These are phyloP conservation scores for Phyllotreta striolata DNA, from an alignment of 2,888 invertebrate species.

Conservation along the genomic window DNA sequence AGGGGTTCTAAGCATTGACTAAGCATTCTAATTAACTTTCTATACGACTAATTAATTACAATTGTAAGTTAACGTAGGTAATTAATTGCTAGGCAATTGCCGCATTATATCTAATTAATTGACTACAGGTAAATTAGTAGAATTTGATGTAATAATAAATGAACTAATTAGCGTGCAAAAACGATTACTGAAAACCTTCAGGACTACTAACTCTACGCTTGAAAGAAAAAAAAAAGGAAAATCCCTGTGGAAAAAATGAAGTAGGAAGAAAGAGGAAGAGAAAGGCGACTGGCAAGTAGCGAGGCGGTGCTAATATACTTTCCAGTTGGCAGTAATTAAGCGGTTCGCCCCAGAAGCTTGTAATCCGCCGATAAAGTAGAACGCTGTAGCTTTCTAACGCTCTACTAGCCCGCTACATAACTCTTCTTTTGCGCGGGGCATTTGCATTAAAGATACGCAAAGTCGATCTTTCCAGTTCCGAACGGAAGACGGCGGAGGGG, in stretches of 20 bases:
- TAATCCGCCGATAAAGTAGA: constrained; percentile 40
- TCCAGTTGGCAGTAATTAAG: constrained; percentile 38
- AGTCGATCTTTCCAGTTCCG: constrained; percentile 14
- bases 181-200: too few species aligned
- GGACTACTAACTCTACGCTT: background rate
- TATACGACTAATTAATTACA: too few species aligned
- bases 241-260: constrained; percentile 2
- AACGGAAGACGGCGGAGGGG: background rate
- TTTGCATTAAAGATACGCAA: constrained; percentile 20
- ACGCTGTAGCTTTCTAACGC: constrained; percentile 30
- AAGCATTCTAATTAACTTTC: too few species aligned
- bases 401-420: constrained; percentile 33
- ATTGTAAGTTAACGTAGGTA: too few species aligned
- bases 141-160: too few species aligned
- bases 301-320: constrained; percentile 33
- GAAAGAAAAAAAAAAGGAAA: constrained; percentile 29
- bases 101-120: too few species aligned
- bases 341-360: constrained; percentile 32
- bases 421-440: constrained; percentile 27
- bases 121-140: too few species aligned
- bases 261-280: background rate
- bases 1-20: too few species aligned
- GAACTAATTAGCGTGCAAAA: too few species aligned
- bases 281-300: background rate
- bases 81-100: too few species aligned